Evolutionary conservation across 2,888 invertebrate genomes (phyloP), one percentile per base, ranked within the genome.

Genomic region (Acanthopleura granulata): DNA sequence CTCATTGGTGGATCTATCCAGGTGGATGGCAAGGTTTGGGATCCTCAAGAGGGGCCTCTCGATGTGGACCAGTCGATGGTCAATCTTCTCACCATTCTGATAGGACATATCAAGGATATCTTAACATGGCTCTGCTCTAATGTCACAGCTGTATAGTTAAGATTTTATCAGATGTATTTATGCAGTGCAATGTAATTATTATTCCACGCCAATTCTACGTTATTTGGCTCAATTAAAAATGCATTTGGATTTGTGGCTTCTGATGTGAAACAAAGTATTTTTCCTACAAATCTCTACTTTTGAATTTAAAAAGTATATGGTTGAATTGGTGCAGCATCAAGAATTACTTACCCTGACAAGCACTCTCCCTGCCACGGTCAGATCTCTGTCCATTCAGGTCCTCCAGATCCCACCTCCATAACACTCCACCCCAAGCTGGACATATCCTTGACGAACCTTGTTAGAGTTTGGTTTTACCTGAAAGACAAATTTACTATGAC

Each of bases 351-450:
- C 91, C 86, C 88, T 89, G 75, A 91, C 87, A 62, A 92, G 84
- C 29, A 92, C 91, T 69, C 91, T 83, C 15, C 92, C 92, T 22
- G 91, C 92, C 9, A 92, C 80, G 9, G 90, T 91, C 12, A 92
- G 87, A 80, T 92, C 92, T 22, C 92, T 84, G 82, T 92, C 92
- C 82, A 92, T 91, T 92, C 92, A 92, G 3, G 92, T 91, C 80
- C 91, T 90, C 92, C 92, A 92, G 77, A 91, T 89, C 11, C 92
- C 92, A n/a, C 91, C 92, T 16, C 92, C 92, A 79, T 92, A 92
- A 49, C 90, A 89, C 71, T 91, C 91, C 27, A 92, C 91, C 27
- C 89, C 89, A 14, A 92, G 90, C 88, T 91, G 91, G 29, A 90
- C 80, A 82, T 90, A 92, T 1, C 91, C 90, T 76, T 87, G 83